phyloP scores from a whole-genome alignment of 2,797 vertebrate species.

The Ataeniobius toweri region DNA sequence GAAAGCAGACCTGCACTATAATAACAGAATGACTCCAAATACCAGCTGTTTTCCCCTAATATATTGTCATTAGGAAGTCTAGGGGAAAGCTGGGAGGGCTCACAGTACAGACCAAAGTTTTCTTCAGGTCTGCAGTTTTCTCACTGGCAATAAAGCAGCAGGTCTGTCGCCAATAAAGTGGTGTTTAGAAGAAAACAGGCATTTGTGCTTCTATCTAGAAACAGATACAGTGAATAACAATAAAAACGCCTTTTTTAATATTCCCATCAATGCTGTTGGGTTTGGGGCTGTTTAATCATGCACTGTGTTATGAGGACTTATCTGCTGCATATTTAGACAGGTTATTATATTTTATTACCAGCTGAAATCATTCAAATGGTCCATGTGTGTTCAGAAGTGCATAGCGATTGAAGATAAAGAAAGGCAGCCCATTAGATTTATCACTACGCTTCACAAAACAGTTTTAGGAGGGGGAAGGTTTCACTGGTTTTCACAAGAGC shows the following conservation, averaged over 20 bases:
- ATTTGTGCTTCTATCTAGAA: slow-evolving; percentile 69
- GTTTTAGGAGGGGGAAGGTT: slow-evolving; percentile 37
- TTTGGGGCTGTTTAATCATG: slow-evolving; percentile 17
- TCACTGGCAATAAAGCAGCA: slow-evolving; percentile 18
- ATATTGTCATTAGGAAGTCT: background rate
- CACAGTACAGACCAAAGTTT: background rate
- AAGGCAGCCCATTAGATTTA: slow-evolving; percentile 18
- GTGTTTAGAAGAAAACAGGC: background rate
- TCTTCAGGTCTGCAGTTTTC: slow-evolving; percentile 3
- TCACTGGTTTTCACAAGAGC: slow-evolving; percentile 35
- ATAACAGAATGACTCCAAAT: background rate
- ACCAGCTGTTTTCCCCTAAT: background rate
- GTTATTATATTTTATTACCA: slow-evolving; percentile 2
- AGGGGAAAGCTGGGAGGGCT: background rate
- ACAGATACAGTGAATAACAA: background rate
- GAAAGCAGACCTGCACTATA: slow-evolving; percentile 43
- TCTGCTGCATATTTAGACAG: slow-evolving; percentile 31
- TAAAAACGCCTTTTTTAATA: slow-evolving; percentile 6
- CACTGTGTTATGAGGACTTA: slow-evolving; percentile 5
- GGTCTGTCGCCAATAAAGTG: slow-evolving; percentile 17
- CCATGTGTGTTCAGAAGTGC: slow-evolving; percentile 45
- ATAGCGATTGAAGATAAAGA: slow-evolving; percentile 55
- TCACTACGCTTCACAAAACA: slow-evolving; percentile 36
- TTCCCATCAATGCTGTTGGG: background rate
- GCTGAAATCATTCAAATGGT: slow-evolving; percentile 26